These are phyloP conservation scores for Teleogryllus oceanicus DNA, from an alignment of 2,888 invertebrate genomes.

Conservation along the genomic window DNA sequence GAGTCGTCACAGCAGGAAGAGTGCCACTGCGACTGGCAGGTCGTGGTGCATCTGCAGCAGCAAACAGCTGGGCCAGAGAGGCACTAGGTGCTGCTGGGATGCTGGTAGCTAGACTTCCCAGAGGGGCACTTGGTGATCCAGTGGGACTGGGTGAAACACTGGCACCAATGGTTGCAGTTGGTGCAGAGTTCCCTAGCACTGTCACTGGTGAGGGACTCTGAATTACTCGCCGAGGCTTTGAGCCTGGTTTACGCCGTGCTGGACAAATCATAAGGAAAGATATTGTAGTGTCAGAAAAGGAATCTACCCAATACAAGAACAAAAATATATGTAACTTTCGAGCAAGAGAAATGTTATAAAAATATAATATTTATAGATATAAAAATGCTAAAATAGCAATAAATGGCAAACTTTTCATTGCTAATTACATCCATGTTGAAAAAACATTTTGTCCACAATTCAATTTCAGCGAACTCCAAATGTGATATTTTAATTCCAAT, in stretches of 20 bases:
- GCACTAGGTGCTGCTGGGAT: constrained; percentile 45
- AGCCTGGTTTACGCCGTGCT: constrained; percentile 74
- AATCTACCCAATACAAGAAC: too few species aligned
- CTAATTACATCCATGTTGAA: too few species aligned
- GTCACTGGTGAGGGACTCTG: constrained; percentile 45
- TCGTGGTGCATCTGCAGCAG: constrained; percentile 58
- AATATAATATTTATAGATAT: too few species aligned
- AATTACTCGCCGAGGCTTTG: constrained; percentile 62
- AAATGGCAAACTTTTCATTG: neutral
- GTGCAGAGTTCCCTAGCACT: neutral
- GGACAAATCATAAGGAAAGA: constrained; percentile 23
- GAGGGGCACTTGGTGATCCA: constrained; percentile 18
- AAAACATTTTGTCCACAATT: too few species aligned
- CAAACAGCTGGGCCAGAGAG: constrained; percentile 55
- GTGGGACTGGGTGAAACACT: neutral
- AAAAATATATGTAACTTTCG: too few species aligned
- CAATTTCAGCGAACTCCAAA: too few species aligned
- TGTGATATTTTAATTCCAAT: too few species aligned
- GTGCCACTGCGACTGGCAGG: constrained; percentile 52
- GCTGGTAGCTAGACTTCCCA: neutral
- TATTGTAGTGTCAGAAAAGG: too few species aligned
- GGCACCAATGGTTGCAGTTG: neutral
- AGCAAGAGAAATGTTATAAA: too few species aligned
- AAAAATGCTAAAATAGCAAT: neutral
- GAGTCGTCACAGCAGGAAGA: constrained; percentile 58